A percentile compares a stretch with the other conserved stretches of the same genome.
These are phyloP conservation scores for Leptopilina myrica DNA, from an alignment of 2,888 invertebrate species.

Conservation along the genomic window DNA sequence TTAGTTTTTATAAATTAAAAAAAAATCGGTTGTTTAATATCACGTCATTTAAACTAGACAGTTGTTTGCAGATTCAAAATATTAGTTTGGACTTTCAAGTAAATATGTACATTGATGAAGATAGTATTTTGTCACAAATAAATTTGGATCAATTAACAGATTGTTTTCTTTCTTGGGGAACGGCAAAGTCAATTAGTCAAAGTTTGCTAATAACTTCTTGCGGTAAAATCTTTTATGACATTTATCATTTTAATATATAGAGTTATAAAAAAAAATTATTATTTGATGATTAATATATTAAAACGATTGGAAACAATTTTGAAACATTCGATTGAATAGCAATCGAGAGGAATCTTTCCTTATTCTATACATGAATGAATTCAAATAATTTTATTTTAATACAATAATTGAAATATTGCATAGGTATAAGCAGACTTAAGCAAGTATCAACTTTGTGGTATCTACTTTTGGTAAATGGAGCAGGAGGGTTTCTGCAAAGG, in stretches of 20 bases:
- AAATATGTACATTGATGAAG: slow-evolving; percentile 41
- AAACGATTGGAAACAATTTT: no score
- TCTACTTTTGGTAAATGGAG: slow-evolving; percentile 60
- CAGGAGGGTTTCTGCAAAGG: slow-evolving; percentile 63
- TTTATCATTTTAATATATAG: no score
- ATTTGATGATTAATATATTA: no score
- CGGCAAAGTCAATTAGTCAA: slow-evolving; percentile 60
- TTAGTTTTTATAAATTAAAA: neutral
- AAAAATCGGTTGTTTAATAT: no score
- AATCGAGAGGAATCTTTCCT: no score
- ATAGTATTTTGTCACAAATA: slow-evolving; percentile 54
- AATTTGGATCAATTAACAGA: slow-evolving; percentile 59
- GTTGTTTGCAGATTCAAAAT: slow-evolving; percentile 52
- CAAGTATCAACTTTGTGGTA: slow-evolving; percentile 65
- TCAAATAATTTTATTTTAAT: neutral
- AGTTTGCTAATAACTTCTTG: slow-evolving; percentile 54
- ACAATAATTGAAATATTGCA: neutral
- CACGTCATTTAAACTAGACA: no score
- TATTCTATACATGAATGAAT: neutral
- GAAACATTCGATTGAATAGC: no score
- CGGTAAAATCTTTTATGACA: no score
- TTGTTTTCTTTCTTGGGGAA: slow-evolving; percentile 50
- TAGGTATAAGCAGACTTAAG: slow-evolving; percentile 57
- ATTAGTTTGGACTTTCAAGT: slow-evolving; percentile 48
- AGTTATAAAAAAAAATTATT: no score